Percentiles rank a stretch among this genome's conserved stretches.
Evolutionary conservation across 2,113 vertebrate species (phyloP).

Genomic region (Notothenia rossii): DNA sequence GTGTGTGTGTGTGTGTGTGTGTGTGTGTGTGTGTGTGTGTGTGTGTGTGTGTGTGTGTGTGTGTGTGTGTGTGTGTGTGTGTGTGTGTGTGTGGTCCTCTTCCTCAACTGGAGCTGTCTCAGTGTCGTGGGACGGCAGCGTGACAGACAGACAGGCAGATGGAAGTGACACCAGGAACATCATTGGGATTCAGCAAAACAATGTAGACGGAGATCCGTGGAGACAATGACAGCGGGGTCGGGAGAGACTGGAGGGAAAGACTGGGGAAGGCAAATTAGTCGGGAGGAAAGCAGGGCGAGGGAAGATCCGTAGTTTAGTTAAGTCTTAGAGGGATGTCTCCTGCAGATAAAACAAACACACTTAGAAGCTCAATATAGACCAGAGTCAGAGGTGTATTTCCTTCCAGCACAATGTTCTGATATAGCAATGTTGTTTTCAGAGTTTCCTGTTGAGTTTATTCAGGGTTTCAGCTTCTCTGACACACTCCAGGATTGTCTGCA

Average conservation of each 20-base stretch:
- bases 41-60: neutral
- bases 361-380: conserved; percentile 38
- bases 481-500: conserved; percentile 3
- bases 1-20: too few relatives aligned
- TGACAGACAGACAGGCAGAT: conserved; percentile 51
- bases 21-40: neutral
- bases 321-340: conserved; percentile 45
- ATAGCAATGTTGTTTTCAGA: conserved; percentile 29
- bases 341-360: conserved; percentile 54
- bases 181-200: conserved; percentile 52
- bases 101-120: conserved; percentile 1
- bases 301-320: conserved; percentile 13
- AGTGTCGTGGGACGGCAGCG: conserved; percentile 25
- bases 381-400: conserved; percentile 40
- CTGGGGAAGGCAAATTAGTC: conserved; percentile 25
- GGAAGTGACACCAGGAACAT: conserved; percentile 62
- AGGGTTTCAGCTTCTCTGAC: neutral
- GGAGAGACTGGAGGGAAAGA: conserved; percentile 31
- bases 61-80: neutral
- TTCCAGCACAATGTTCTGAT: conserved; percentile 39
- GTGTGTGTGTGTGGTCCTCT: neutral
- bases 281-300: conserved; percentile 31
- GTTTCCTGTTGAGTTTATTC: conserved; percentile 45
- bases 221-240: conserved; percentile 52
- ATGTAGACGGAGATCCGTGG: conserved; percentile 62